Conservation (phyloP, 1,140 invertebrate species). For the Drosophila prosaltans region DNA sequence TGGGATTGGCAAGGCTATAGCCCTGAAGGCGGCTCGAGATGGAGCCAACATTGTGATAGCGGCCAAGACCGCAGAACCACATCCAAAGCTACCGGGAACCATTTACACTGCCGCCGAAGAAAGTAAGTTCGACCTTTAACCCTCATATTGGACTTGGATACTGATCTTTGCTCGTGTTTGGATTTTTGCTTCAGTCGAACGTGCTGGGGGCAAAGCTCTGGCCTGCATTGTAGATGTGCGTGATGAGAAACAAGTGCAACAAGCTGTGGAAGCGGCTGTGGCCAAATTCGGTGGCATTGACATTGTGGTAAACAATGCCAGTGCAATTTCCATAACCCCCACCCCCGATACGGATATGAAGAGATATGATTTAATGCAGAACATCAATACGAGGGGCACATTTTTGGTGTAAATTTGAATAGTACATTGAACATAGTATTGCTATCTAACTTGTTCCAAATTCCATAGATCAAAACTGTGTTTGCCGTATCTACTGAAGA, state of each 20-base stretch:
- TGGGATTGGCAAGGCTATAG: slow-evolving; percentile 98
- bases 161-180: slow-evolving; percentile 21
- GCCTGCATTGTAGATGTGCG: slow-evolving; percentile 97
- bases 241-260: slow-evolving; percentile 91
- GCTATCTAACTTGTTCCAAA: slow-evolving; percentile 62
- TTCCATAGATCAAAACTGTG: slow-evolving; percentile 97
- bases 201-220: slow-evolving; percentile 94
- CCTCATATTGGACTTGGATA: slow-evolving; percentile 22
- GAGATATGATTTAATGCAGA: slow-evolving; percentile 97
- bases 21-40: slow-evolving; percentile 95
- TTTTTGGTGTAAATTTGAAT: slow-evolving; percentile 91
- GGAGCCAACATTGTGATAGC: slow-evolving; percentile 97
- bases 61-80: slow-evolving; percentile 96
- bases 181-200: slow-evolving; percentile 88
- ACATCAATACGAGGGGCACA: slow-evolving; percentile 95
- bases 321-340: slow-evolving; percentile 95
- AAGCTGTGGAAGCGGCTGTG: slow-evolving; percentile 93
- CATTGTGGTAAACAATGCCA: slow-evolving; percentile 97
- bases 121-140: slow-evolving; percentile 86
- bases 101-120: slow-evolving; percentile 98
- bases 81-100: slow-evolving; percentile 98
- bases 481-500: slow-evolving; percentile 94
- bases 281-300: slow-evolving; percentile 98
- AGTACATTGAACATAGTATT: neutral
- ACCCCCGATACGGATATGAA: slow-evolving; percentile 97